A percentile compares a stretch with the other conserved stretches of the same genome.
phyloP scores from a whole-genome alignment of 2,113 vertebrate species.

The Lanius collurio region DNA sequence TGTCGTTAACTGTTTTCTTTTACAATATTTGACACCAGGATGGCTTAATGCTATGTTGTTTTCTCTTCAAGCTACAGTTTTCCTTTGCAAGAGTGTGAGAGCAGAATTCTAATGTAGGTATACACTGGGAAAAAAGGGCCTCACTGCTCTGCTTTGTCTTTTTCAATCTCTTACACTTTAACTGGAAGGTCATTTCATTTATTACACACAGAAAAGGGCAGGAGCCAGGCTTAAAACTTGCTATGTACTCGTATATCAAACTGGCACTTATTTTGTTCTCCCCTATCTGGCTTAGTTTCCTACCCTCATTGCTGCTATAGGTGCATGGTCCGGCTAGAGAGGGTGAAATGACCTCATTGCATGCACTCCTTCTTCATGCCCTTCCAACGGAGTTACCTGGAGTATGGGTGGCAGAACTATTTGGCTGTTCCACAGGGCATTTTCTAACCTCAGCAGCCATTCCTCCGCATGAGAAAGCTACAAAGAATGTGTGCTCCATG shows the following conservation, averaged over 20 bases:
- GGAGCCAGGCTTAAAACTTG: constrained; percentile 25
- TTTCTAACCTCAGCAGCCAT: not conserved
- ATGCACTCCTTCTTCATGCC: not conserved
- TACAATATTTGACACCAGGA: constrained; percentile 48
- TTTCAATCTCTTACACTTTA: constrained; percentile 45
- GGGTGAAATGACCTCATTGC: constrained; percentile 1
- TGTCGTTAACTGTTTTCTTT: constrained; percentile 45
- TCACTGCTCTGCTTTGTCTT: constrained; percentile 36
- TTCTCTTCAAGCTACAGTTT: constrained; percentile 54
- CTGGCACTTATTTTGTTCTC: constrained; percentile 55
- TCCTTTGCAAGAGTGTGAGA: constrained; percentile 27
- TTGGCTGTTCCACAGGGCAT: not conserved
- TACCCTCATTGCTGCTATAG: not conserved
- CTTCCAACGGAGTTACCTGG: not conserved
- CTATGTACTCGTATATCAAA: constrained; percentile 48
- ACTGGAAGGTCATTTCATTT: constrained; percentile 57
- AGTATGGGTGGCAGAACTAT: not conserved
- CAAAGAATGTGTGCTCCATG: not conserved
- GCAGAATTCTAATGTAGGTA: constrained; percentile 37
- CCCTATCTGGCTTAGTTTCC: constrained; percentile 18
- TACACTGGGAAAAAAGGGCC: constrained; percentile 4
- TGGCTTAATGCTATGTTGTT: constrained; percentile 54
- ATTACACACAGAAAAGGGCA: constrained; percentile 56
- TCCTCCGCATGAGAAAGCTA: not conserved
- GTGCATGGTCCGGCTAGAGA: not conserved